phyloP scores from a whole-genome alignment of 92 coral and sea anemone genomes.

The Umimayanthus chanpuru region DNA sequence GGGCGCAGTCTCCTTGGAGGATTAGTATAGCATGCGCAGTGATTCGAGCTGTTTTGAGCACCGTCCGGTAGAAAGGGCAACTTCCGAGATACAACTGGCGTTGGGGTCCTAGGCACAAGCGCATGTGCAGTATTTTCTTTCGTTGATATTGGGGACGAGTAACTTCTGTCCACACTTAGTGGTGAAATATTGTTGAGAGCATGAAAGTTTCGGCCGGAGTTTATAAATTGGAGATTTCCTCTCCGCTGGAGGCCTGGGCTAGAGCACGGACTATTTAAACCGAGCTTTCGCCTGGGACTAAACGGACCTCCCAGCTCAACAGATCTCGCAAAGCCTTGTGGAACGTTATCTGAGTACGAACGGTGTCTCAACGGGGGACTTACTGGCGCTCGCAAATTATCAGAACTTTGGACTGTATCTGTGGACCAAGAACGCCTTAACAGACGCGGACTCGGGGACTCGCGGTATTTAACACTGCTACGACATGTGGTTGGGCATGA shows the following conservation, averaged over 20 bases:
- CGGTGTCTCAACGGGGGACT: not conserved
- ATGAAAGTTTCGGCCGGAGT: not conserved
- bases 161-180: not conserved
- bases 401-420: not conserved
- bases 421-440: conserved; percentile 10
- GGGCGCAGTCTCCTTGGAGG: conserved; percentile 27
- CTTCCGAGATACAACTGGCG: conserved; percentile 5
- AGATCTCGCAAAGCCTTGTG: not conserved
- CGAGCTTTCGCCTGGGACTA: not conserved
- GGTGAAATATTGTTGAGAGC: not conserved
- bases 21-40: not conserved
- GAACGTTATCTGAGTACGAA: not conserved
- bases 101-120: conserved; percentile 20
- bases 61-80: not conserved
- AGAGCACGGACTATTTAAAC: not conserved
- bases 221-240: not conserved
- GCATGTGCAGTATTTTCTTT: not conserved
- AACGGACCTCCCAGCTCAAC: not conserved
- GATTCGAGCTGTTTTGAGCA: not conserved
- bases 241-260: not conserved
- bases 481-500: not conserved
- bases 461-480: not conserved
- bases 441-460: not conserved
- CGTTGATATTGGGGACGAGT: not conserved
- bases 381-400: not conserved